phyloP scores from a whole-genome alignment of 2,113 vertebrate species.

The Pelobates fuscus region DNA sequence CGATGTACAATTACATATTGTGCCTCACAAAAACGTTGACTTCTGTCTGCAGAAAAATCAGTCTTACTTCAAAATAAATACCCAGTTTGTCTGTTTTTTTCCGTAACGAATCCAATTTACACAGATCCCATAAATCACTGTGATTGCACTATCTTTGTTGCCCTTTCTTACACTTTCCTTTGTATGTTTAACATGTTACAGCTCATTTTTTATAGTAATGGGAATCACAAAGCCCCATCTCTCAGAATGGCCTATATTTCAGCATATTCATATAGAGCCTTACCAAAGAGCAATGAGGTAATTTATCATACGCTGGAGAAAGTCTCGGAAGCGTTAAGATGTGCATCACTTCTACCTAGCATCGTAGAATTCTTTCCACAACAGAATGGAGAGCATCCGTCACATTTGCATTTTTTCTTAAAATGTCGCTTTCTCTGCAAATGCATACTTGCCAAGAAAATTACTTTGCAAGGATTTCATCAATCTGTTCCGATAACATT shows the following conservation, averaged over 20 bases:
- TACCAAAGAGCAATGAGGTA: neutral
- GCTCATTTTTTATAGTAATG: slow-evolving; percentile 34
- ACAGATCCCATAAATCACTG: slow-evolving; percentile 21
- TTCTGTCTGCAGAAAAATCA: neutral
- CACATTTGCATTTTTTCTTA: neutral
- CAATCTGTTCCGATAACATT: too few species aligned
- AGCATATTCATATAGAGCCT: neutral
- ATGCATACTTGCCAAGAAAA: neutral
- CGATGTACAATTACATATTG: neutral
- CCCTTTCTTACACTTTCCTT: neutral
- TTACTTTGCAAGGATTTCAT: too few species aligned
- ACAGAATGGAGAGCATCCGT: neutral
- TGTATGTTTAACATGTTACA: slow-evolving; percentile 12
- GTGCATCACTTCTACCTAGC: neutral
- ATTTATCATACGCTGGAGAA: slow-evolving; percentile 17
- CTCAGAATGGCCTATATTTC: neutral
- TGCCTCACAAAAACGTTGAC: neutral
- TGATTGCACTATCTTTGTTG: neutral
- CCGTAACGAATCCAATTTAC: slow-evolving; percentile 10
- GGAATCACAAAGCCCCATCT: neutral
- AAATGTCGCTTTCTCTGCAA: neutral
- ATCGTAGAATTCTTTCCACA: too few species aligned
- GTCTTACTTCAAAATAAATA: neutral
- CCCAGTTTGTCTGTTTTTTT: neutral
- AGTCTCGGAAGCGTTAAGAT: neutral